phyloP scores from a whole-genome alignment of 2,888 invertebrate species.

The Piscicola geometra region DNA sequence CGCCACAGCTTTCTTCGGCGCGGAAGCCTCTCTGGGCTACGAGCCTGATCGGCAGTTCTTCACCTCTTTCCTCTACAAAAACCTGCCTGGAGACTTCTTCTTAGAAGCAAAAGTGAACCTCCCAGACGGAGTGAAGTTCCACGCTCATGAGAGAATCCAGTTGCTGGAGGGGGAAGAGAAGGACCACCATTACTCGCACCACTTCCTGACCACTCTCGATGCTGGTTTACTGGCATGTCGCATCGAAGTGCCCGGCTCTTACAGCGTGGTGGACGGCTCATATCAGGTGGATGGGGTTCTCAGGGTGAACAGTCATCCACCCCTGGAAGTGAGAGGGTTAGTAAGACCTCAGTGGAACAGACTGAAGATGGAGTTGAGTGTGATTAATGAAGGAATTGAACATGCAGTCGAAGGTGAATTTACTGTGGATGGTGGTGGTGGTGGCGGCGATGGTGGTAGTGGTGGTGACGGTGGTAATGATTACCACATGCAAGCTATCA shows the following conservation, averaged over 20 bases:
- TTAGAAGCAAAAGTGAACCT: background rate
- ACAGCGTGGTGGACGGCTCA: background rate
- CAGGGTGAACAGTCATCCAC: background rate
- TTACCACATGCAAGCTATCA: too few species aligned
- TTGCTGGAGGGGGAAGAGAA: background rate
- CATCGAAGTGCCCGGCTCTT: background rate
- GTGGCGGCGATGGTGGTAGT: too few species aligned
- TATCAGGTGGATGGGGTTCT: background rate
- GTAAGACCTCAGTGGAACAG: background rate
- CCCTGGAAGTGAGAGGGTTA: background rate
- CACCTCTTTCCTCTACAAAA: background rate
- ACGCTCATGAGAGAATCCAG: background rate
- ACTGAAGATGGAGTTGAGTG: background rate
- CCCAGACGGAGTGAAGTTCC: background rate
- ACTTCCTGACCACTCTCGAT: slow-evolving; percentile 10
- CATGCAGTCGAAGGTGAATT: background rate
- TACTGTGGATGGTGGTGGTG: too few species aligned
- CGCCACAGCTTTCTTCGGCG: background rate
- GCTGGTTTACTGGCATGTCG: background rate
- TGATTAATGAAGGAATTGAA: background rate
- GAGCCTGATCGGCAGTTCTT: background rate
- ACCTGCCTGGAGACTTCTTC: background rate
- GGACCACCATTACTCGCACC: background rate
- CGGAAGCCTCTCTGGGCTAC: background rate
- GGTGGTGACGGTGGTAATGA: too few species aligned